Conservation (phyloP, 2,113 vertebrate genomes). For the Plecturocebus donacophilus region DNA sequence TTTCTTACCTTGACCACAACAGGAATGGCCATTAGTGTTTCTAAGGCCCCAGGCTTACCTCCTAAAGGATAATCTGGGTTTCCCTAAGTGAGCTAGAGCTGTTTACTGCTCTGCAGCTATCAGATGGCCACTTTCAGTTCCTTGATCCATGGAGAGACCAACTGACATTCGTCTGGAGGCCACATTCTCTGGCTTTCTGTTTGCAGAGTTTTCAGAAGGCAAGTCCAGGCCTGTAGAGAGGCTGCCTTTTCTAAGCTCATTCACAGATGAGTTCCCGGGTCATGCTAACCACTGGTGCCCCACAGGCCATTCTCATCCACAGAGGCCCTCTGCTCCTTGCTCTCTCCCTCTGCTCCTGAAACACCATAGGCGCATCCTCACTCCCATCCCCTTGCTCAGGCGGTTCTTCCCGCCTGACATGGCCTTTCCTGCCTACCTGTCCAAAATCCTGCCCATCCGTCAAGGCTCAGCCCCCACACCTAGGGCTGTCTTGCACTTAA, state of each 20-base stretch:
- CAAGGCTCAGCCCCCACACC: background rate
- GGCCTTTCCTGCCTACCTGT: background rate
- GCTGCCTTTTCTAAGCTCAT: background rate
- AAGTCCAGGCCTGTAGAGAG: background rate
- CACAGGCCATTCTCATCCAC: background rate
- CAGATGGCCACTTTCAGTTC: background rate
- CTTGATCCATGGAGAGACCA: background rate
- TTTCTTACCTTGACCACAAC: background rate
- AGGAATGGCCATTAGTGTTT: background rate
- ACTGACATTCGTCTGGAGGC: too few relatives aligned
- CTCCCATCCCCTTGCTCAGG: background rate
- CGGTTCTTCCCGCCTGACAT: background rate
- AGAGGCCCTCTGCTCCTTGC: background rate
- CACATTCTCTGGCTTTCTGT: background rate
- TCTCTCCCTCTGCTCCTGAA: background rate
- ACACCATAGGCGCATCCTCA: accelerated
- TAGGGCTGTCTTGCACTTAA: background rate
- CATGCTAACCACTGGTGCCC: background rate
- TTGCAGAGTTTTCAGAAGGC: background rate
- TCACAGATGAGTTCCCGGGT: background rate
- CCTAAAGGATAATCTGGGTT: background rate
- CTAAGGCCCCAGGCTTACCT: background rate
- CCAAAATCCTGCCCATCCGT: background rate
- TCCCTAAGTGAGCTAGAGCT: background rate
- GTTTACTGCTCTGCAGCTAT: background rate